Conservation (phyloP, 1,140 invertebrate genomes). For the Lepidurus couesii region DNA sequence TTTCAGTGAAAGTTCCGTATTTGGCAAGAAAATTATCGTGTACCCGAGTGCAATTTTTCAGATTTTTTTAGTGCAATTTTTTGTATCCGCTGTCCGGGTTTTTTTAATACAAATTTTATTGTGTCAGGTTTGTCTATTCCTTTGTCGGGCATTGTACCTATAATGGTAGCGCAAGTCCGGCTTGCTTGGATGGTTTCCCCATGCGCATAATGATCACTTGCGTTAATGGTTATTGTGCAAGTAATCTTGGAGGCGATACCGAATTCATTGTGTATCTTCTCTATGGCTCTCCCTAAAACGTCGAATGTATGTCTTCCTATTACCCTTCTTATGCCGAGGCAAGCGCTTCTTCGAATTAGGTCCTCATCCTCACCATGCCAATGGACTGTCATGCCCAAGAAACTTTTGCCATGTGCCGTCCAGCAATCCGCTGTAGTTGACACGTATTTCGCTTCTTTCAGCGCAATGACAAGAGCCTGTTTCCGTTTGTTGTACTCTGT, state of each 20-base stretch:
- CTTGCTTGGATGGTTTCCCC: no score
- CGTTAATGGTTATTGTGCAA: background rate
- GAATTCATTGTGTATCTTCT: background rate
- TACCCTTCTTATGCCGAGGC: background rate
- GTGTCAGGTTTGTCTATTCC: no score
- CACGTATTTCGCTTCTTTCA: background rate
- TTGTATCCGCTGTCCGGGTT: no score
- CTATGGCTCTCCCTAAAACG: background rate
- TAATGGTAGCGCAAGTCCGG: no score
- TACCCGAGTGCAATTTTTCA: no score
- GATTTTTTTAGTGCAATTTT: no score
- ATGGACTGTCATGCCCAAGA: background rate
- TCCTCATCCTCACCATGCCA: background rate
- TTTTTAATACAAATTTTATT: no score
- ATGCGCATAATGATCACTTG: no score
- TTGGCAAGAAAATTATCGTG: background rate
- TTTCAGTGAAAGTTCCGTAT: background rate
- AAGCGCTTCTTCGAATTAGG: background rate
- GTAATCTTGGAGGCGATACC: background rate
- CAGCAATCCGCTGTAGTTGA: conserved; percentile 23
- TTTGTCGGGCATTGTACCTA: no score
- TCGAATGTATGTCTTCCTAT: background rate
- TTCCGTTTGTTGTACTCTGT: background rate
- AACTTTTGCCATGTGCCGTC: background rate
- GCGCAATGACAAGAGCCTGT: background rate